These are phyloP conservation scores for Microctenopoma stevenorrisi DNA, from an alignment of 2,797 vertebrate genomes.

Conservation along the genomic window DNA sequence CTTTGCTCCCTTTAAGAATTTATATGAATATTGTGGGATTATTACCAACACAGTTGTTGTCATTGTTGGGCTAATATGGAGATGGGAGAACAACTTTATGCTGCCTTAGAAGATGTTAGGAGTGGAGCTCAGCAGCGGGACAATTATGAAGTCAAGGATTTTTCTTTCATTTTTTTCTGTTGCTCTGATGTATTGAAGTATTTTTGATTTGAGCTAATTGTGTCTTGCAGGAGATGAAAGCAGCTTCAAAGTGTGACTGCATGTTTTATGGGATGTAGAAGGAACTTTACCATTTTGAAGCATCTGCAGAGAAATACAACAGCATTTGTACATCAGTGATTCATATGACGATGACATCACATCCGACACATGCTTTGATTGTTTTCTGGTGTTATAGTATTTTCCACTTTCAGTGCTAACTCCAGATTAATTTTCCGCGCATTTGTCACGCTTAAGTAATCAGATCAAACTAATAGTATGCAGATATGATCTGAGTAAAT, in stretches of 20 bases:
- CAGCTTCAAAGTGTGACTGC: conserved; percentile 2
- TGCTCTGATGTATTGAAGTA: conserved; percentile 8
- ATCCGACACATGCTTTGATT: conserved; percentile 4
- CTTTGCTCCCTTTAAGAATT: conserved; percentile 39
- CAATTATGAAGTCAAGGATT: conserved; percentile 5
- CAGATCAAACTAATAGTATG: no score
- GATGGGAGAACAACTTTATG: conserved; percentile 25
- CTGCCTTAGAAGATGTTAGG: conserved; percentile 9
- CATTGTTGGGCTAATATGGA: conserved; percentile 38
- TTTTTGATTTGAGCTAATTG: conserved; percentile 38
- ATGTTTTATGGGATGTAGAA: conserved; percentile 9
- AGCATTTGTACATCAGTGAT: conserved; percentile 32
- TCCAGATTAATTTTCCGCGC: no score
- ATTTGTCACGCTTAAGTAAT: no score
- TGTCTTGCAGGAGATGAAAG: conserved; percentile 28
- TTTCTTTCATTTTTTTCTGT: conserved; percentile 27
- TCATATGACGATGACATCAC: conserved; percentile 31
- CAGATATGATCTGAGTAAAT: no score
- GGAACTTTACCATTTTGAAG: conserved; percentile 23
- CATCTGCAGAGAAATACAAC: conserved; percentile 26
- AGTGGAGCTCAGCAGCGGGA: not conserved
- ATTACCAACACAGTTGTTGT: conserved; percentile 48
- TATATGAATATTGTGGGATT: conserved; percentile 58
- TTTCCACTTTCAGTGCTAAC: no score
- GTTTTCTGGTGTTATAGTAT: no score